phyloP scores from a whole-genome alignment of 2,888 invertebrate species.

The Pediacus dermestoides region DNA sequence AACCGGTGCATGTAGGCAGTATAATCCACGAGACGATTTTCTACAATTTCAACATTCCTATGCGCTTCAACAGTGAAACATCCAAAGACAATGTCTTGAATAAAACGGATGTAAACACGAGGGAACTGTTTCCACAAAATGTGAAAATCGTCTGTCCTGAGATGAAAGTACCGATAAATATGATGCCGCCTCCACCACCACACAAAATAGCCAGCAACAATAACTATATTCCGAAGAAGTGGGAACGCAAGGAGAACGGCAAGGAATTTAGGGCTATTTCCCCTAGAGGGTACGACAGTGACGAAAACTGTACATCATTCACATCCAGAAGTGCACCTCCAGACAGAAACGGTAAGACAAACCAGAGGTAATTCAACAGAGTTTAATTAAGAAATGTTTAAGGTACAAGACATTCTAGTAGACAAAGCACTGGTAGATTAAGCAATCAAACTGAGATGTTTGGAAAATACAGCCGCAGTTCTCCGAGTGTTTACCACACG shows the following conservation, averaged over 20 bases:
- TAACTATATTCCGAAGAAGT: constrained; percentile 12
- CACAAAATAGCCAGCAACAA: constrained; percentile 25
- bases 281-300: constrained; percentile 28
- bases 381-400: constrained; percentile 20
- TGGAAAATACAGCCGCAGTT: constrained; percentile 31
- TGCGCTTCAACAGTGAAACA: constrained; percentile 1
- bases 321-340: constrained; percentile 21
- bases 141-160: constrained; percentile 10
- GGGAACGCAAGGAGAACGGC: constrained; percentile 14
- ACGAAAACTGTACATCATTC: constrained; percentile 25
- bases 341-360: constrained; percentile 9
- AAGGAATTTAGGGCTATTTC: constrained; percentile 25
- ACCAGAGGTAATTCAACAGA: background rate
- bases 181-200: constrained; percentile 25
- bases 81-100: constrained; percentile 13
- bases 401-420: constrained; percentile 25
- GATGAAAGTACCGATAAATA: constrained; percentile 22
- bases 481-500: constrained; percentile 28
- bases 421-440: constrained; percentile 22
- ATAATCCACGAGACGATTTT: constrained; percentile 21
- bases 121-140: constrained; percentile 18
- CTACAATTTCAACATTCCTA: constrained; percentile 13
- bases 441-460: constrained; percentile 29
- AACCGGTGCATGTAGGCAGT: no score
- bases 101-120: constrained; percentile 19